A percentile compares a stretch with the other conserved stretches of the same genome.
Evolutionary conservation across 2,113 vertebrate species (phyloP).

Genomic region (Hippocampus abdominalis): DNA sequence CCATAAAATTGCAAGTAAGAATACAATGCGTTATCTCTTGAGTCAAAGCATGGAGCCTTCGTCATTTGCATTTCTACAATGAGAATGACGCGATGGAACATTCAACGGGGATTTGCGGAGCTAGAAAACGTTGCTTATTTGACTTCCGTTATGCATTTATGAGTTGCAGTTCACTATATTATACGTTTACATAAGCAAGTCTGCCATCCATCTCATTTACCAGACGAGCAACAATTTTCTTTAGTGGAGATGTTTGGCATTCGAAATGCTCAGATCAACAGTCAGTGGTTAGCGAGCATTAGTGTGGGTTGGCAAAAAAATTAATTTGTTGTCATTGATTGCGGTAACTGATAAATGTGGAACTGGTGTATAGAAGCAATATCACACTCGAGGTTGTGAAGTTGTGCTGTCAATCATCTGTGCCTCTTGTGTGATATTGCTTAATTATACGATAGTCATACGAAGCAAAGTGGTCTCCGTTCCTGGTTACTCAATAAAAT

Average conservation of each 20-base stretch:
- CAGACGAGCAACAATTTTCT: background rate
- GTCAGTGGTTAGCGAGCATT: no score
- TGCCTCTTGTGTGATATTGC: background rate
- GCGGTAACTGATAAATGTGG: no score
- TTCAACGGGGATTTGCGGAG: background rate
- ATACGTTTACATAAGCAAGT: background rate
- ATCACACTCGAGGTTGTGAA: background rate
- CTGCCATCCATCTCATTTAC: constrained; percentile 1
- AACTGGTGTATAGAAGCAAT: background rate
- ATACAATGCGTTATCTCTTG: constrained; percentile 18
- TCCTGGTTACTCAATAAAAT: background rate
- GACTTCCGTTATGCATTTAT: background rate
- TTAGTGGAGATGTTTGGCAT: background rate
- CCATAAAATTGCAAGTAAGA: constrained; percentile 19
- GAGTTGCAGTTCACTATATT: constrained; percentile 15
- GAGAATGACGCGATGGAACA: constrained; percentile 5
- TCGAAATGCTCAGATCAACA: background rate
- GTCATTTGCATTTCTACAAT: constrained; percentile 30
- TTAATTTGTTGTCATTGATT: no score
- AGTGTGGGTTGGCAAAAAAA: no score
- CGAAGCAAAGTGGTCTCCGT: background rate
- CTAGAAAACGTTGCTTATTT: constrained; percentile 6
- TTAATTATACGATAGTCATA: background rate
- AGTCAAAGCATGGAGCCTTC: constrained; percentile 29
- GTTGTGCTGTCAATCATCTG: background rate